These are phyloP conservation scores for Tachina grossa DNA, from an alignment of 2,888 invertebrate species.

Conservation along the genomic window DNA sequence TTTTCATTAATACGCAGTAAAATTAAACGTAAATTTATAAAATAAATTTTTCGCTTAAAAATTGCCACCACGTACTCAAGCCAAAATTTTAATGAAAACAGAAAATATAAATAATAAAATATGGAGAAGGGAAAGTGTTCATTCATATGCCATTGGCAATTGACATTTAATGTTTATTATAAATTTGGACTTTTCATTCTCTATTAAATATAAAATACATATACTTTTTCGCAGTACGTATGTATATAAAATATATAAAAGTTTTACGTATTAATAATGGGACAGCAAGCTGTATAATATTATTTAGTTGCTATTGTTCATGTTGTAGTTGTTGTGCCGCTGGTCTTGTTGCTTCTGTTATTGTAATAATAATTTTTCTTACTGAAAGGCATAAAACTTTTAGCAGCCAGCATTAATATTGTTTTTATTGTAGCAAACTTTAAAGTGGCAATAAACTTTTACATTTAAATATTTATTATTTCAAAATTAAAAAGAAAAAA, in stretches of 20 bases:
- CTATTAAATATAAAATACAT: conserved; percentile 47
- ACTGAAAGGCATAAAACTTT: conserved; percentile 61
- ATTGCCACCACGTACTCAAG: background rate
- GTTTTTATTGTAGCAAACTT: conserved; percentile 45
- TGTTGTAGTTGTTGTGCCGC: background rate
- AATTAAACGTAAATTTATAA: conserved; percentile 1
- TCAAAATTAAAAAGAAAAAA: conserved; percentile 36
- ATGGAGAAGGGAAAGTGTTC: conserved; percentile 25
- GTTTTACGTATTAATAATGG: conserved; percentile 58
- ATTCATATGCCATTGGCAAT: conserved; percentile 49
- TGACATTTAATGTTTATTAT: conserved; percentile 53
- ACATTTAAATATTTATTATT: conserved; percentile 59
- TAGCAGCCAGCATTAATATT: conserved; percentile 39
- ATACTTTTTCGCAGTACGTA: conserved; percentile 16
- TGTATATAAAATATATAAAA: conserved; percentile 52
- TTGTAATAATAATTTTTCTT: conserved; percentile 59
- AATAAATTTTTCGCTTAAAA: conserved; percentile 10
- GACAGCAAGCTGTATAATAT: conserved; percentile 47
- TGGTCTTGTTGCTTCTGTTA: conserved; percentile 15
- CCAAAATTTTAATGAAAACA: conserved; percentile 1
- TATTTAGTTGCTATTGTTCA: background rate
- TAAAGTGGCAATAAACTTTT: conserved; percentile 59
- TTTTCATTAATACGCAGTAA: conserved; percentile 16
- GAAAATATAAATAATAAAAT: too few relatives aligned
- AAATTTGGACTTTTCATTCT: conserved; percentile 44